Base-by-base conservation (phyloP, 2,888 invertebrate species). In the Heliconius cydno region DNA sequence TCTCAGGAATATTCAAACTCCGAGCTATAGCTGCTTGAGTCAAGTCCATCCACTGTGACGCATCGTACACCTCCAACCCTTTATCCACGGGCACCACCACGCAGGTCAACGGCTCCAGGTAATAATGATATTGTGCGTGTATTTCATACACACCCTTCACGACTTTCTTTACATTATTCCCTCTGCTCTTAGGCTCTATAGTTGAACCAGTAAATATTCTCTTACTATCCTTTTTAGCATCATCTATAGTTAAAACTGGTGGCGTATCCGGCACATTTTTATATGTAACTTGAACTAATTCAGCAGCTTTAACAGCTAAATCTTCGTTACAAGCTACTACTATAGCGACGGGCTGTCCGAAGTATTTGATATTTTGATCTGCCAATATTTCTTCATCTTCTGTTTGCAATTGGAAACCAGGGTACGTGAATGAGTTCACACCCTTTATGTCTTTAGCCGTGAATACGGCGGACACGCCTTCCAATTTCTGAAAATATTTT, bases 51-150 rank as follows among this genome's bases (percentile, higher is more conserved):
- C 96, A 96, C 84, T 97, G 97, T 0, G 96, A 92, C 0, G 97
- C 89, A 38, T 96, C 94, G 84, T 96, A 96, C 0, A 98, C 96
- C 77, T 97, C 96, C 82, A 97, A 87, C 0, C 96, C 96, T 66
- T 96, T 96, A 85, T 98, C 98, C 2, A 95, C 92, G 0, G 98
- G 98, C 9, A 96, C 86, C 52, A 96, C 96, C 0, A 97, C 95
- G 78, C 96, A 96, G 0, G 95, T 92, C 19, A 97, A 95, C 0
- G 97, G 96, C 87, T 98, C 98, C 96, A 98, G 95, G 67, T 96
- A 96, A 84, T 96, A 97, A 89, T 98, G 98, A 87, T 97, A 97
- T 87, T 98, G 98, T 0, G 95, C 89, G 22, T 96, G 96, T 80
- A 96, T 89, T 81, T 96, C 94, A 82, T 96, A 94, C 2, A 92